Evolutionary conservation across 2,797 vertebrate species (phyloP), one percentile per base, ranked within the genome.

Genomic region (Ptychadena robeensis): DNA sequence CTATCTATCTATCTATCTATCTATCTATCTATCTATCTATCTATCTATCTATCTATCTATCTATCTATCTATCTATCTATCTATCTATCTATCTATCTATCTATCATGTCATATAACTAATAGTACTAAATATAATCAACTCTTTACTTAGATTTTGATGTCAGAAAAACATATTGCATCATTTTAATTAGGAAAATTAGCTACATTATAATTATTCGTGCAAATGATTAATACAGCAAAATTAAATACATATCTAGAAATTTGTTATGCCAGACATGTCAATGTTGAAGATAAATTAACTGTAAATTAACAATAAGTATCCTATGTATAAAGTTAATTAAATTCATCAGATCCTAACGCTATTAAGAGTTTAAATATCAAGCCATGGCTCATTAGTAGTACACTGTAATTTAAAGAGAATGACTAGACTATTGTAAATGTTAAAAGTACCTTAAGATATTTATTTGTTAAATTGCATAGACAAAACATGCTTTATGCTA

Each of bases 251-350:
- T 67, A 82, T 27, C 25, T 75, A 30, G 5, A 57, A 75, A 75
- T 75, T 75, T 68, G 72, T 67, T 69, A 69, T 75, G 27, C 64
- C 30, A 75, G 44, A 75, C 57, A 27, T 68, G 72, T 82, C 80
- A 75, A 37, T 75, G 44, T 61, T 67, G 30, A 75, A 82, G 64
- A 74, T 64, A 75, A 82, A 82, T 82, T 75, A 75, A 66, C 28
- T 35, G 44, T 68, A 82, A 82, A 75, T 75, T 59, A 75, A 82
- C 65, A 82, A 75, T 82, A 59, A 59, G 64, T 68, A 32, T 9
- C 64, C 10, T 63, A 82, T 75, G 72, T 75, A 75, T 27, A 74
- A 66, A 81, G 71, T 66, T 73, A 81, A 81, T 81, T 82, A 48
- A 75, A 75, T 75, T 44, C 27, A 66, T 61, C 66, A 68, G n/a